These are phyloP conservation scores for Brenthis ino DNA, from an alignment of 2,888 invertebrate species.

Conservation along the genomic window DNA sequence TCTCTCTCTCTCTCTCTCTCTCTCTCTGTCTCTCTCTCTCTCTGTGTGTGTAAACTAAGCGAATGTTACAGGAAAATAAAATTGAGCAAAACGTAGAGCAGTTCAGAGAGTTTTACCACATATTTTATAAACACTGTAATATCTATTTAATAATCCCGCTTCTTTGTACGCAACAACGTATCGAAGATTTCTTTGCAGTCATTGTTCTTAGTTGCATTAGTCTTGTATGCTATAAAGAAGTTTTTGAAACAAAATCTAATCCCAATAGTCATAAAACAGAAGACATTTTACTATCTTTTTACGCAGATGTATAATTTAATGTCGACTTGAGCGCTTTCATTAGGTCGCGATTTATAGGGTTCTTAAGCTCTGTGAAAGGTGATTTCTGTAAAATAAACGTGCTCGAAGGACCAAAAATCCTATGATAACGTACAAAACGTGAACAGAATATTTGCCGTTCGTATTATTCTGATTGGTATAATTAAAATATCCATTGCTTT, in stretches of 20 bases:
- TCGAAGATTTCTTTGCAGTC: no score
- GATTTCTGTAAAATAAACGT: constrained; percentile 6
- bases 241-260: constrained; percentile 15
- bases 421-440: constrained; percentile 15
- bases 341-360: constrained; percentile 27
- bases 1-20: no score
- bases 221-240: constrained; percentile 6
- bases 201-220: background rate
- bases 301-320: constrained; percentile 19
- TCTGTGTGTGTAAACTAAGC: no score
- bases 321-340: constrained; percentile 23
- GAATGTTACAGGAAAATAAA: no score
- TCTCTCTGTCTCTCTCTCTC: no score
- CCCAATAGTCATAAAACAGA: constrained; percentile 10
- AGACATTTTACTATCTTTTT: constrained; percentile 24
- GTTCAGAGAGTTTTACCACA: no score
- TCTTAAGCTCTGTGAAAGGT: constrained; percentile 14
- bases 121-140: no score
- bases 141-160: no score
- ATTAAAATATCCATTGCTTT: background rate
- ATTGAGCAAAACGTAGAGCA: no score
- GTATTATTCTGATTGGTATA: background rate
- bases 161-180: no score
- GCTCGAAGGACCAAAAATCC: constrained; percentile 10
- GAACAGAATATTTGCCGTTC: background rate